Base-by-base conservation (phyloP, 2,888 invertebrate species). In the Chloroclysta siterata region DNA sequence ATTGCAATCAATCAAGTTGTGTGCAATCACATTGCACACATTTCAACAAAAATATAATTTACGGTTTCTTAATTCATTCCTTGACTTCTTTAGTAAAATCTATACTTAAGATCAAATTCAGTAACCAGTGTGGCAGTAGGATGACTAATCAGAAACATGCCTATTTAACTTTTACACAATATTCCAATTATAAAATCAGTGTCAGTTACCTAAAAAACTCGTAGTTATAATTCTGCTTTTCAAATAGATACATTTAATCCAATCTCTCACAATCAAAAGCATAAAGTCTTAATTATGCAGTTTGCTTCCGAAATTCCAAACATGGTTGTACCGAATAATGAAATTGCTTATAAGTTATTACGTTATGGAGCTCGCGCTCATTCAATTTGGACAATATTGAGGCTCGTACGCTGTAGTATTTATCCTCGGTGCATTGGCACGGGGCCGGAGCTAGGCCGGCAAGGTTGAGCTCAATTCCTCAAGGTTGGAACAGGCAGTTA, bases 351-450 rank as follows among this genome's bases (percentile, higher is more conserved):
- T 46, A 17, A 46, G 46, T 17, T 44, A 60, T 57, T 47, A 52
- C 47, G 54, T 60, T 50, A 53, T 53, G 41, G n/a, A 17, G 52
- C 61, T 62, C 47, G 54, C 36, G 51, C 47, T 61, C 54, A 62
- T 65, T 65, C 61, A 61, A 61, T 65, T 65, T 65, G 47, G 51
- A 58, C 51, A 55, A 52, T 65, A 65, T 62, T 42, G 59, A 42
- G 42, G 53, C 72, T 73, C 72, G 77, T 74, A 74, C 68, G 75
- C 17, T 52, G 55, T 73, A 66, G 67, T 79, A 80, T 78, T 77
- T 79, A 78, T 81, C 80, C 72, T 74, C 72, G 69, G 63, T 61
- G 67, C 61, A 64, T 42, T 15, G 33, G 48, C 22, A 50, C 61
- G 60, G 63, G 63, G 54, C 36, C 54, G 60, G 2, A n/a, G 29